A percentile compares a stretch with the other conserved stretches of the same genome.
These are phyloP conservation scores for Boloria selene DNA, from an alignment of 2,888 invertebrate genomes.

Conservation along the genomic window DNA sequence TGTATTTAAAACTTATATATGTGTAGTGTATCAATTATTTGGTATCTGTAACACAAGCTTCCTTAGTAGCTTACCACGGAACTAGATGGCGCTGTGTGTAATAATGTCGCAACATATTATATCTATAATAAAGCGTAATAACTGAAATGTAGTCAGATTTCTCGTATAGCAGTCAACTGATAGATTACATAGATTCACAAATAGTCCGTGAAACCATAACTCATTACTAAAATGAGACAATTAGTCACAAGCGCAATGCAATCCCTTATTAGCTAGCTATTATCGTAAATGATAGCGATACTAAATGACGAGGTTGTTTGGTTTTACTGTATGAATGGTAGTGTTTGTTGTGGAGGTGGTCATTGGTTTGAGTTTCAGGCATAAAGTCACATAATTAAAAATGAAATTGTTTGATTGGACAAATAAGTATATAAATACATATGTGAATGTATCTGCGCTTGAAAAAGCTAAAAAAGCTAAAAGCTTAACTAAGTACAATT, in stretches of 20 bases:
- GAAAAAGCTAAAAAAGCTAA: too few relatives aligned
- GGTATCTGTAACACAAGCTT: too few relatives aligned
- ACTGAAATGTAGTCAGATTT: not conserved
- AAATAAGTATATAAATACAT: too few relatives aligned
- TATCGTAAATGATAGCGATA: slow-evolving; percentile 24
- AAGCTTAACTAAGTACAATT: too few relatives aligned
- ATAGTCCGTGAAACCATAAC: slow-evolving; percentile 21
- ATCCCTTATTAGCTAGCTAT: slow-evolving; percentile 29
- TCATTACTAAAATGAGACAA: slow-evolving; percentile 32
- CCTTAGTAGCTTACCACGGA: too few relatives aligned
- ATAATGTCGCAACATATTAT: too few relatives aligned
- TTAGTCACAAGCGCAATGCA: slow-evolving; percentile 32
- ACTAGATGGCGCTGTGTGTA: too few relatives aligned
- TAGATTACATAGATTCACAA: not conserved
- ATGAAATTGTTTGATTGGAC: too few relatives aligned
- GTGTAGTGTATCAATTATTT: too few relatives aligned
- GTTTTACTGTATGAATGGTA: not conserved
- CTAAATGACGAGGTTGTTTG: not conserved
- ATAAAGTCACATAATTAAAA: too few relatives aligned
- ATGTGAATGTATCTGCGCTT: too few relatives aligned
- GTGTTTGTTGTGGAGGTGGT: not conserved
- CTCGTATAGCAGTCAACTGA: not conserved
- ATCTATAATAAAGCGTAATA: not conserved
- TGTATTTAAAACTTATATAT: too few relatives aligned
- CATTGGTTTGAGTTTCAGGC: not conserved